Percentiles rank a stretch among this genome's conserved stretches.
phyloP scores from a whole-genome alignment of 2,797 vertebrate genomes.

The Orestias chungarensis region DNA sequence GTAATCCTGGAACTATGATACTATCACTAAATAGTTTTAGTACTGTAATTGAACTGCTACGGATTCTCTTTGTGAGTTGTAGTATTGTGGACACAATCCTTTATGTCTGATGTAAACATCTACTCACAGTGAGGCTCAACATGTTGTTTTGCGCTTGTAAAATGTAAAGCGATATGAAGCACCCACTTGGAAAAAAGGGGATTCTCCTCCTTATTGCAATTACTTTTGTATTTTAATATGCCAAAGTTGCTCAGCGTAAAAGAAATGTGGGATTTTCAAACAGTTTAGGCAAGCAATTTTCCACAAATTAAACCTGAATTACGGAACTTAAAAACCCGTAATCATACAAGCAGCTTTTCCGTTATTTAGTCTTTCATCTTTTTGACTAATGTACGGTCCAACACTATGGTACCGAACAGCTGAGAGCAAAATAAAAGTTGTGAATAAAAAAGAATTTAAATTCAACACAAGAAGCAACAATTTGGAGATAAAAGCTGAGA shows the following conservation, averaged over 20 bases:
- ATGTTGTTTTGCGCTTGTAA: not conserved
- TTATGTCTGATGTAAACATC: too few species aligned
- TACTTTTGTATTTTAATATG: not conserved
- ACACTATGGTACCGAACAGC: not conserved
- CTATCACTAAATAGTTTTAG: too few species aligned
- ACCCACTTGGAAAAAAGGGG: not conserved
- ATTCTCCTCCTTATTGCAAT: not conserved
- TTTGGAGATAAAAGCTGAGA: not conserved
- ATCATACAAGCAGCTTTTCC: not conserved
- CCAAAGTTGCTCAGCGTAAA: not conserved
- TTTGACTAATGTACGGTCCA: constrained; percentile 6
- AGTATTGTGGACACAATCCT: too few species aligned
- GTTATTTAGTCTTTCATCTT: constrained; percentile 6
- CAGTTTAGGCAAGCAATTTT: constrained; percentile 6
- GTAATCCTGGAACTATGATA: too few species aligned
- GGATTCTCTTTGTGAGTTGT: too few species aligned
- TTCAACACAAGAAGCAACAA: constrained; percentile 11
- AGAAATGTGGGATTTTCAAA: constrained; percentile 6
- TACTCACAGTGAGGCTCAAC: too few species aligned
- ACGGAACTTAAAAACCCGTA: not conserved
- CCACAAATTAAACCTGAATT: constrained; percentile 4
- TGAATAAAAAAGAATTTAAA: constrained; percentile 12
- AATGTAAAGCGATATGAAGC: not conserved
- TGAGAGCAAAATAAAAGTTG: constrained; percentile 19
- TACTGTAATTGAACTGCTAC: too few species aligned